Conservation (phyloP, 2,888 invertebrate species). For the Bembecia ichneumoniformis region DNA sequence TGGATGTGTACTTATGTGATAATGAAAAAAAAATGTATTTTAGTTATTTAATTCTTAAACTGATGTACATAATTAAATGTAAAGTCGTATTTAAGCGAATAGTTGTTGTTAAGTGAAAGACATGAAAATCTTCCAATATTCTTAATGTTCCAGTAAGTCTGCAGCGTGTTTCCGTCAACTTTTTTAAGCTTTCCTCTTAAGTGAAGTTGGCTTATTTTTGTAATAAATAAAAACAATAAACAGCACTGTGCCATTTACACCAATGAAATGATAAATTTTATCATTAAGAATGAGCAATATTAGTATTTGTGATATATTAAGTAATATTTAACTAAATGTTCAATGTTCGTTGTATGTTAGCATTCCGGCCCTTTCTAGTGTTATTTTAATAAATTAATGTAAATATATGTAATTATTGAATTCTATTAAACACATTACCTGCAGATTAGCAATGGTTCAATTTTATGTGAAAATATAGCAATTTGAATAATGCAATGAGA, state of each 20-base stretch:
- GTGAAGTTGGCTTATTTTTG: background rate
- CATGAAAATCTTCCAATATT: conserved; percentile 10
- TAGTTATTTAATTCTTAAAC: conserved; percentile 49
- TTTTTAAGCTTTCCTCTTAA: conserved; percentile 10
- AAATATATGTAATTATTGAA: too few relatives aligned
- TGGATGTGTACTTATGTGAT: conserved; percentile 68
- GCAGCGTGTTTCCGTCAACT: conserved; percentile 15
- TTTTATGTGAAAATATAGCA: too few relatives aligned
- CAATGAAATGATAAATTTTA: conserved; percentile 9
- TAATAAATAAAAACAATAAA: conserved; percentile 15
- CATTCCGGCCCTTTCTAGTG: too few relatives aligned
- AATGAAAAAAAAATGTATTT: conserved; percentile 48
- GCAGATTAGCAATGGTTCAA: too few relatives aligned
- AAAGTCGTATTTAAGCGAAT: conserved; percentile 20
- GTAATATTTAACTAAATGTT: background rate
- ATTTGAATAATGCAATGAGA: too few relatives aligned
- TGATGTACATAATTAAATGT: conserved; percentile 52
- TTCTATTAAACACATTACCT: too few relatives aligned
- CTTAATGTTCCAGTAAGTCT: conserved; percentile 8
- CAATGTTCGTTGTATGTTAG: too few relatives aligned
- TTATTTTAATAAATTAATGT: too few relatives aligned
- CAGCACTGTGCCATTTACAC: conserved; percentile 27
- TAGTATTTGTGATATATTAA: background rate
- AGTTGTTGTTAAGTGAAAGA: conserved; percentile 13
- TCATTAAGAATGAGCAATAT: background rate